Base-by-base conservation (phyloP, 2,113 vertebrate species). In the Hystrix cristata region DNA sequence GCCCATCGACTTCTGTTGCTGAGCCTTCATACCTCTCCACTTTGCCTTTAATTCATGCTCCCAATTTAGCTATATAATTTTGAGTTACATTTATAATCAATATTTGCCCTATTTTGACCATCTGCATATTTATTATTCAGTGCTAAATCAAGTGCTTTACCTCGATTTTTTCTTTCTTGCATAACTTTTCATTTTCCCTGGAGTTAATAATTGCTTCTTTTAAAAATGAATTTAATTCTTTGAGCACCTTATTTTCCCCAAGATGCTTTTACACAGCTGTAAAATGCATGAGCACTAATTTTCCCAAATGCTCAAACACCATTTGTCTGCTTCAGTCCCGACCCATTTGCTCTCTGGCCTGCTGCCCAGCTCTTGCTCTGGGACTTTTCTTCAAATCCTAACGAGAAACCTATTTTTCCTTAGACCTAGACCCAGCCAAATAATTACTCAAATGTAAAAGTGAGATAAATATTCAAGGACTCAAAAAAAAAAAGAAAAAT, bases 181-280 rank as follows among this genome's bases (percentile, higher is more conserved):
- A 71, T 59, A 93, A 87, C 13, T 59, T 80, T 87, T 80, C 87
- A 46, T 55, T 84, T 93, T n/a, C 65, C 62, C 78, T 88, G 51
- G 55, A 80, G 31, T 94, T 84, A 72, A 88, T 79, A 69, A 93
- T 27, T 95, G 67, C 48, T 27, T 87, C 34, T 78, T 93, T 78
- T 76, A 10, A 55, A 89, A 78, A 27, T 71, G 38, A 5, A n/a
- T 67, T 94, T 84, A 84, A 55, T 79, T 87, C 69, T 74, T 88
- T 74, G 23, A 79, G 2, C 15, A 48, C 57, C 10, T 69, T 80
- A 23, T 71, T 29, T 43, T 87, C 48, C 57, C 60, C 55, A 53
- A 90, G 51, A 60, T 74, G 59, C 29, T 81, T 88, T 88, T 43
- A 53, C 48, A 91, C 48, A 84, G 38, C 43, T 96, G 11, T 79